phyloP scores from a whole-genome alignment of 2,797 vertebrate species.

The Periophthalmus magnuspinnatus region DNA sequence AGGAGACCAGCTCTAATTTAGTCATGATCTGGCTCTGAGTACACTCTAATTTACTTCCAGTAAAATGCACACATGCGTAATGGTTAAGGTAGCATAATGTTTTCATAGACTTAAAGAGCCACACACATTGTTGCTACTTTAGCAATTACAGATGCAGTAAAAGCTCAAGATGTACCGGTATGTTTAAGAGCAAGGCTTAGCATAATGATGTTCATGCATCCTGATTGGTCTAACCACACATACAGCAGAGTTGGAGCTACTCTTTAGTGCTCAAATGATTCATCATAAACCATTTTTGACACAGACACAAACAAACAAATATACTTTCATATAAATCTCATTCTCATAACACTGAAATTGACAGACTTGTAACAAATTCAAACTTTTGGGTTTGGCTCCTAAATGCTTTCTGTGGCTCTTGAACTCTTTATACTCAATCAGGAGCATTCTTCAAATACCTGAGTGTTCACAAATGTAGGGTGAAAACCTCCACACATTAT shows the following conservation, averaged over 20 bases:
- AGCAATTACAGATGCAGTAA: constrained; percentile 1
- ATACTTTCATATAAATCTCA: background rate
- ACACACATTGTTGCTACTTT: constrained; percentile 11
- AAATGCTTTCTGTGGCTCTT: constrained; percentile 5
- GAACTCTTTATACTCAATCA: constrained; percentile 3
- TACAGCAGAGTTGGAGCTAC: background rate
- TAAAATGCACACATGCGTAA: constrained; percentile 9
- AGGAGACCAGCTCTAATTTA: constrained; percentile 12
- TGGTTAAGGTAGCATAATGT: background rate
- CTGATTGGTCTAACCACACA: background rate
- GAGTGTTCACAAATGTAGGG: background rate
- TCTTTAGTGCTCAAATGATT: background rate
- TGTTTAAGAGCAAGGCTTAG: constrained; percentile 7
- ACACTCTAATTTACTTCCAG: constrained; percentile 12
- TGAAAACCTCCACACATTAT: constrained; percentile 14
- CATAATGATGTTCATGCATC: background rate
- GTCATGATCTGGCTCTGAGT: constrained; percentile 8
- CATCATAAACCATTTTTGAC: background rate
- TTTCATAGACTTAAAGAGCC: background rate
- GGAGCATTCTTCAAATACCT: constrained; percentile 6
- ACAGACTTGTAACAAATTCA: background rate
- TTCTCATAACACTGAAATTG: background rate
- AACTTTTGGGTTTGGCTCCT: background rate
- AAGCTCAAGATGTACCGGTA: constrained; percentile 25
- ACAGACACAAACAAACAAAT: too few relatives aligned